A percentile compares a stretch with the other conserved stretches of the same genome.
Conservation (phyloP, 2,797 vertebrate species). For the Lepidocolaptes lacrymiger region DNA sequence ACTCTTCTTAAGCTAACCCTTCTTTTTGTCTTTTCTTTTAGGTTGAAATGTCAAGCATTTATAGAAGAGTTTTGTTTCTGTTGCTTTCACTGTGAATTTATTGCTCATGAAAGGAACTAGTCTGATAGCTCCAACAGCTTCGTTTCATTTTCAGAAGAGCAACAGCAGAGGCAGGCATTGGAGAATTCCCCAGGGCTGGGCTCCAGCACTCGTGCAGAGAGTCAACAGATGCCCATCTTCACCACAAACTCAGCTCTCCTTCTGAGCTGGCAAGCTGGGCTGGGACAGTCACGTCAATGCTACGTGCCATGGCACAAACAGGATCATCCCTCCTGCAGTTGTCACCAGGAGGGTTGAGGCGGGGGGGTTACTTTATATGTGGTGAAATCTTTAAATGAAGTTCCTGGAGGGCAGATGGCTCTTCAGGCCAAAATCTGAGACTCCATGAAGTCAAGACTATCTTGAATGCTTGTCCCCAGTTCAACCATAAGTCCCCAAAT, state of each 20-base stretch:
- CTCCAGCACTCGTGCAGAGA: neutral
- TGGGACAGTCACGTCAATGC: neutral
- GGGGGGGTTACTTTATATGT: neutral
- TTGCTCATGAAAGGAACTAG: neutral
- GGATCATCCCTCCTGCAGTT: neutral
- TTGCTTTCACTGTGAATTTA: constrained; percentile 4
- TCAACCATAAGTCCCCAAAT: neutral
- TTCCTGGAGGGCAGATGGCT: neutral
- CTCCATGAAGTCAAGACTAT: neutral
- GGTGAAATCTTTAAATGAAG: neutral
- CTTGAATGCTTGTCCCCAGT: neutral
- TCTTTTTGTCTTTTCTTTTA: neutral
- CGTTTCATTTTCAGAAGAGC: neutral
- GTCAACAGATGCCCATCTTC: constrained; percentile 20
- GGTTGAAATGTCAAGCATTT: neutral
- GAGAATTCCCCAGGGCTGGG: neutral
- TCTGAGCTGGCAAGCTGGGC: neutral
- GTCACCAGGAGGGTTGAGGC: neutral
- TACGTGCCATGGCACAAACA: constrained; percentile 5
- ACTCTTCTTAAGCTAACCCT: neutral
- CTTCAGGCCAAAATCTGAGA: neutral
- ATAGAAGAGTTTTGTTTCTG: neutral
- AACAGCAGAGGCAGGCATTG: neutral
- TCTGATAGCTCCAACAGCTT: neutral
- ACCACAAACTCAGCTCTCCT: neutral